Base-by-base conservation (phyloP, 2,113 vertebrate genomes). In the Actenoides lindsayi region DNA sequence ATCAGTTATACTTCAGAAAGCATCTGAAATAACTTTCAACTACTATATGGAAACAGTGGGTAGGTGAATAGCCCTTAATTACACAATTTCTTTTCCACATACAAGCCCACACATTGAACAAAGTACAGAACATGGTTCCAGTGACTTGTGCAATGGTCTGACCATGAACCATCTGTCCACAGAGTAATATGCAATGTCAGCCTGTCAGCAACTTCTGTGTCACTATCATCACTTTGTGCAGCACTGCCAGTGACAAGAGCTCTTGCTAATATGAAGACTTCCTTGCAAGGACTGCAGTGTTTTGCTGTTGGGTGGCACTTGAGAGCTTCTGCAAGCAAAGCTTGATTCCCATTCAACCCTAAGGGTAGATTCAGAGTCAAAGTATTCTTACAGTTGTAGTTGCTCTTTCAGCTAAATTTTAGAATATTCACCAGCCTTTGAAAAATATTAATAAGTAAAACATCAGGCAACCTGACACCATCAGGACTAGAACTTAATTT, bases 141-240 rank as follows among this genome's bases (percentile, higher is more conserved):
- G 62, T 67, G 69, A 65, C 48, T 59, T 28, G 48, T 24, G 41
- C 54, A 31, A 35, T 12, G 24, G 21, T 73, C 83, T 92, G 78
- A 71, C 69, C 77, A 21, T 5, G 51, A 89, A 17, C 56, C 39
- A 4, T 13, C 89, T 89, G 76, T 53, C 53, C 85, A 56, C 65
- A 59, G 79, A 42, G 62, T 83, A 92, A 95, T 76, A 16, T 4
- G 48, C 64, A 44, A 37, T 82, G 90, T 85, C 96, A 90, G 86
- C 63, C 73, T 95, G 88, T 93, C 94, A 94, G 83, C 92, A 95
- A 8, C 83, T 87, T 89, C 41, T 51, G 48, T 91, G 90, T 84
- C 90, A 81, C 77, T 13, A 64, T 13, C 89, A 64, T 83, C 87
- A 44, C 60, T 74, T 87, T 76, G 71, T 77, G 62, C 56, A 80